Percentiles rank a stretch among this genome's conserved stretches.
These are phyloP conservation scores for Actinostola sp. DNA, from an alignment of 92 coral and sea anemone genomes.

Conservation along the genomic window DNA sequence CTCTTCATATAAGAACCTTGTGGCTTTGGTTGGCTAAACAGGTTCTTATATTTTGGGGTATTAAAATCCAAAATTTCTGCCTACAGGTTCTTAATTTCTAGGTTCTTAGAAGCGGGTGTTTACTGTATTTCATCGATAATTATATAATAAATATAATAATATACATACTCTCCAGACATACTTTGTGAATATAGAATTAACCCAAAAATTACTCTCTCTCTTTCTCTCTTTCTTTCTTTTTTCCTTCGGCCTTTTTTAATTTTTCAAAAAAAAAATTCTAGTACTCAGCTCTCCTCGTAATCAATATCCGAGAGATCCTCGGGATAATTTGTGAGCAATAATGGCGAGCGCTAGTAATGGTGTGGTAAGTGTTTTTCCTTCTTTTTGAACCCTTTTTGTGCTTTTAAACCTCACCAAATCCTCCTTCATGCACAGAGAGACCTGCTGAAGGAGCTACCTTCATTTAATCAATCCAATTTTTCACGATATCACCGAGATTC, in stretches of 20 bases:
- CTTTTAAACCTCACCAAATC: not conserved
- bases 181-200: no score
- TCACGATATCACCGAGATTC: constrained; percentile 86
- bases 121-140: no score
- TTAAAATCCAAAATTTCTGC: no score
- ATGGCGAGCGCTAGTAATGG: constrained; percentile 35
- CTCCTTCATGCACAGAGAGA: constrained; percentile 67
- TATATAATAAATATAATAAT: no score
- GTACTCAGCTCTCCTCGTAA: not conserved
- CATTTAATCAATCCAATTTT: constrained; percentile 92
- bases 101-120: no score
- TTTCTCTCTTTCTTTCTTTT: not conserved
- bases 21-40: no score
- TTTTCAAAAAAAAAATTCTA: no score
- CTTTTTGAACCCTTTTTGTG: not conserved
- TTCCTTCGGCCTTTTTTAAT: no score
- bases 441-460: constrained; percentile 92
- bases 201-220: not conserved
- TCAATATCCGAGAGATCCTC: not conserved
- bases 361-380: constrained; percentile 15
- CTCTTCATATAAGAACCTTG: no score
- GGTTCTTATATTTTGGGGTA: no score
- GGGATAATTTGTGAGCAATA: constrained; percentile 3
- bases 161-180: no score
- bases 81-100: no score